A percentile compares a stretch with the other conserved stretches of the same genome.
Conservation (phyloP, 2,113 vertebrate species). For the Callospermophilus lateralis region DNA sequence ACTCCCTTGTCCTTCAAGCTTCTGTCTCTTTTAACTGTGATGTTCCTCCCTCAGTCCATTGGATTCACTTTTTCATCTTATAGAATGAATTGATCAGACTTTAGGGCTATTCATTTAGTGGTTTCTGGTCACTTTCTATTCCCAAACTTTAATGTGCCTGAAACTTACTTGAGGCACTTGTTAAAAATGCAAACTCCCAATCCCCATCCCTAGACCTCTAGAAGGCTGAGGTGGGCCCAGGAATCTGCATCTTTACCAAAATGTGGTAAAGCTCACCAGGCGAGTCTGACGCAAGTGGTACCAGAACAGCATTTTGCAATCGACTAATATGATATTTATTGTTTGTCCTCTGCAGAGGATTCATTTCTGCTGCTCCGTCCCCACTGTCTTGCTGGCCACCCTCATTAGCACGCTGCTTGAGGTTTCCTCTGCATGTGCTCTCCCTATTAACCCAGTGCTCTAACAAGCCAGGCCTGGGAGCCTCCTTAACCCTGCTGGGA, state of each 20-base stretch:
- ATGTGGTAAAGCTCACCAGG: background rate
- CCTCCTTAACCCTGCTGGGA: background rate
- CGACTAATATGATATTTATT: background rate
- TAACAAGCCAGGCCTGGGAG: background rate
- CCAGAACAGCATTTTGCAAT: background rate
- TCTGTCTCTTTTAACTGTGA: background rate
- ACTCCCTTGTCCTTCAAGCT: background rate
- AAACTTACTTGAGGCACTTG: background rate
- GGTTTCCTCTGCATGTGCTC: background rate
- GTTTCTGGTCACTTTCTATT: background rate
- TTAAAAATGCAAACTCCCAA: background rate
- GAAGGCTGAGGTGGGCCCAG: rapidly evolving
- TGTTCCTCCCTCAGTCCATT: rapidly evolving
- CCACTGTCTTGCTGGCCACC: background rate
- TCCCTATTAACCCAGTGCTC: background rate
- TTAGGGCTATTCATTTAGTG: background rate
- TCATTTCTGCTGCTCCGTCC: background rate
- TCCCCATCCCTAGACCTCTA: background rate
- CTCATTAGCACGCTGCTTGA: background rate
- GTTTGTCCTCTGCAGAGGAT: background rate
- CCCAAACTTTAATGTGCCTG: background rate
- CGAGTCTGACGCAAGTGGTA: background rate
- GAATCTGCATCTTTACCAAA: background rate
- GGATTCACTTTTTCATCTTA: background rate
- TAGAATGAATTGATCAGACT: background rate